Conservation (phyloP, 2,888 invertebrate species). For the Chelonus formosanus region DNA sequence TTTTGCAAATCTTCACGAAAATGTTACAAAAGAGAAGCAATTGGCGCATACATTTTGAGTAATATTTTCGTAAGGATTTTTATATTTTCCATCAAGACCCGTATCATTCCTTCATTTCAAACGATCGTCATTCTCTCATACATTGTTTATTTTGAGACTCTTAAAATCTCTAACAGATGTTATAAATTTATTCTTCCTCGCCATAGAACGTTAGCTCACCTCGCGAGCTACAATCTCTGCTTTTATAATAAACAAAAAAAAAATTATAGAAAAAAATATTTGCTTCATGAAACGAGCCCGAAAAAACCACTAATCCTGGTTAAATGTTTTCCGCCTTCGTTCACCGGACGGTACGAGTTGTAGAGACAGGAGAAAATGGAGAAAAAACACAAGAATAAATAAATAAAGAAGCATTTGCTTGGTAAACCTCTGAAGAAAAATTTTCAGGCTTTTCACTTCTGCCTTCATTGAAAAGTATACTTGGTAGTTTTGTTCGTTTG, state of each 20-base stretch:
- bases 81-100: background rate
- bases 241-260: conserved; percentile 7
- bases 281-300: conserved; percentile 1
- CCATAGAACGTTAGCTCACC: conserved; percentile 16
- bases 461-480: background rate
- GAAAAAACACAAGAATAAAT: conserved; percentile 15
- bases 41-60: background rate
- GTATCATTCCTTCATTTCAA: background rate
- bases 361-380: background rate
- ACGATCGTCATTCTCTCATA: conserved; percentile 4
- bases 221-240: conserved; percentile 22
- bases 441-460: conserved; percentile 1
- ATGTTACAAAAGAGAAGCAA: conserved; percentile 2
- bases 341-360: conserved; percentile 3
- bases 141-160: background rate
- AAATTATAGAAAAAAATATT: conserved; percentile 1
- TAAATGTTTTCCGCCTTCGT: conserved; percentile 20
- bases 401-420: conserved; percentile 15
- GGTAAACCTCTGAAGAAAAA: conserved; percentile 1
- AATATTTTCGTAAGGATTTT: conserved; percentile 7
- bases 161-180: background rate
- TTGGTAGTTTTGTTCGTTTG: conserved; percentile 5
- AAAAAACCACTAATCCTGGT: conserved; percentile 1
- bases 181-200: background rate
- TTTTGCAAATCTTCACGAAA: background rate